Evolutionary conservation across 2,888 invertebrate species (phyloP).

Genomic region (Sycophila texana): DNA sequence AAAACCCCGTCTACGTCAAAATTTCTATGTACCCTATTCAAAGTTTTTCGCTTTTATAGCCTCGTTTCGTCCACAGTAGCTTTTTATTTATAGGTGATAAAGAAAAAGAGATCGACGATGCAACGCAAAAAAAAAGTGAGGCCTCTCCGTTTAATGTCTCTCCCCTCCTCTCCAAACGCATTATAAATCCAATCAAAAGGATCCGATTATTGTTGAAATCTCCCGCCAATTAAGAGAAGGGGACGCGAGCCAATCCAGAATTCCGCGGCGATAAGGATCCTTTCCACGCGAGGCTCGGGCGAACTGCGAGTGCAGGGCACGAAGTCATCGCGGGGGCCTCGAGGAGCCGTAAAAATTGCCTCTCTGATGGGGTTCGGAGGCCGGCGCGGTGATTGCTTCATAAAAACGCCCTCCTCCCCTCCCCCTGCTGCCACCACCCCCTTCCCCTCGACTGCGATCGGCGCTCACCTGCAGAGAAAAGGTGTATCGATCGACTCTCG

Average conservation of each 20-base stretch:
- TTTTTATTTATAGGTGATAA: constrained; percentile 1
- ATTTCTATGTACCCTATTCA: too few species aligned
- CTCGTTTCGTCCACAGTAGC: not conserved
- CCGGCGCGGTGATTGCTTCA: constrained; percentile 62
- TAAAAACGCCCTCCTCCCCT: constrained; percentile 59
- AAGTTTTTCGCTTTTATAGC: not conserved
- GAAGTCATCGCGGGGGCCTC: constrained; percentile 3
- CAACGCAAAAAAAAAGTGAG: not conserved
- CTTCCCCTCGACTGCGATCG: constrained; percentile 62
- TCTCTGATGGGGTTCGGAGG: constrained; percentile 43
- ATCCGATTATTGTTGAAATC: not conserved
- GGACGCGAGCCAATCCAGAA: not conserved
- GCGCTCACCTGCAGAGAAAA: constrained; percentile 38
- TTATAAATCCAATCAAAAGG: not conserved
- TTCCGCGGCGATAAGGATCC: not conserved
- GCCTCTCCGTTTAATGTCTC: not conserved
- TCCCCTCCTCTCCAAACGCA: too few species aligned
- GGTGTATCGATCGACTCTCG: constrained; percentile 58
- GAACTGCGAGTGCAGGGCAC: not conserved
- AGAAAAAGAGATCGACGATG: not conserved
- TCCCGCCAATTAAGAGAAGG: not conserved
- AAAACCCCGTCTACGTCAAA: too few species aligned
- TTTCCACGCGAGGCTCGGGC: constrained; percentile 3
- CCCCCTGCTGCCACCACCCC: not conserved
- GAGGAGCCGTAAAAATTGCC: constrained; percentile 62